Evolutionary conservation across 2,888 invertebrate species (phyloP).

Genomic region (Dynastes hyllus): DNA sequence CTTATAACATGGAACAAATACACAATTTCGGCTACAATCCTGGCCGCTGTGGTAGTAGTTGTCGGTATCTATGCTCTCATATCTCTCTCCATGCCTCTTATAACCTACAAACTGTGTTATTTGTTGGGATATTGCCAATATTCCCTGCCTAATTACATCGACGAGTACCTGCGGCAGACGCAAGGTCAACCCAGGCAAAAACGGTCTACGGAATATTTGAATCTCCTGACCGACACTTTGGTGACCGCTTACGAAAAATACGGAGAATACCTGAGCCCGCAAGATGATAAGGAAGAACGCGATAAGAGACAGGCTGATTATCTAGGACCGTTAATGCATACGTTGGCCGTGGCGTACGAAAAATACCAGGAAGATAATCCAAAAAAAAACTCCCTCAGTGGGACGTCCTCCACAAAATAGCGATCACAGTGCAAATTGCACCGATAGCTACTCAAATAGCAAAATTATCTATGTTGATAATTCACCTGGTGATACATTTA

Average conservation of each 20-base stretch:
- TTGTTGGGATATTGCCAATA: conserved; percentile 65
- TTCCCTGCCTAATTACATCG: conserved; percentile 63
- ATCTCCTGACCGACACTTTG: conserved; percentile 62
- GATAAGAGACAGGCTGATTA: conserved; percentile 63
- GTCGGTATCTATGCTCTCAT: conserved; percentile 61
- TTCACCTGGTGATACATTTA: conserved; percentile 58
- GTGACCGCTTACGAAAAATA: conserved; percentile 66
- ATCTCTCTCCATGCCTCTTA: conserved; percentile 63
- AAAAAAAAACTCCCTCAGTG: conserved; percentile 65
- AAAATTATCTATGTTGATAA: conserved; percentile 62
- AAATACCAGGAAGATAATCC: conserved; percentile 62
- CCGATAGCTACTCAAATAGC: conserved; percentile 63
- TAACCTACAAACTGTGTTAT: conserved; percentile 66
- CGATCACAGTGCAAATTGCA: conserved; percentile 63
- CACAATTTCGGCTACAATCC: conserved; percentile 59
- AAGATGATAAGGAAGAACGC: background rate
- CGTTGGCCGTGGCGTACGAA: conserved; percentile 66
- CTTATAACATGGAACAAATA: conserved; percentile 59
- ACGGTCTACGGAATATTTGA: conserved; percentile 28
- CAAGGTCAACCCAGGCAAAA: conserved; percentile 26
- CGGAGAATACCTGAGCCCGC: conserved; percentile 54
- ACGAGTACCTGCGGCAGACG: conserved; percentile 55
- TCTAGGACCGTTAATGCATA: conserved; percentile 65
- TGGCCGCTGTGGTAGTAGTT: conserved; percentile 62
- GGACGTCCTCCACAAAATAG: conserved; percentile 64